A percentile compares a stretch with the other conserved stretches of the same genome.
phyloP scores from a whole-genome alignment of 2,797 vertebrate genomes.

The Falco cherrug region DNA sequence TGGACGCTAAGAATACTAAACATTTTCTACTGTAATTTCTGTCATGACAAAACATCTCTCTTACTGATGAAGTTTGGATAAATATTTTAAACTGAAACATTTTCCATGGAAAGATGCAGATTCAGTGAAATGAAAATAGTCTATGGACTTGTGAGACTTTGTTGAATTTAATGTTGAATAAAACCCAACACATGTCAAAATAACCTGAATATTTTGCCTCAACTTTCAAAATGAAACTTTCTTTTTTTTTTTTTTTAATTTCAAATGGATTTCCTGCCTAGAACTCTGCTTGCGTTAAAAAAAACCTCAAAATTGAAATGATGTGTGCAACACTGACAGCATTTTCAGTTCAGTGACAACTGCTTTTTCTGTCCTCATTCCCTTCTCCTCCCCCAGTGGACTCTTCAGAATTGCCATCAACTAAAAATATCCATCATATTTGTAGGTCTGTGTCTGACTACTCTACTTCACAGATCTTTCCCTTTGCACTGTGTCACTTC shows the following conservation, averaged over 20 bases:
- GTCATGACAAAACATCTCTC: constrained; percentile 36
- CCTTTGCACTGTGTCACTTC: background rate
- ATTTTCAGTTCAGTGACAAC: constrained; percentile 50
- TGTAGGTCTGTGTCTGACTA: constrained; percentile 35
- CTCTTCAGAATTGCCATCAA: constrained; percentile 32
- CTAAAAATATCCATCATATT: constrained; percentile 50
- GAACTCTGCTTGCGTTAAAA: constrained; percentile 17
- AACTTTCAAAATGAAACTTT: constrained; percentile 37
- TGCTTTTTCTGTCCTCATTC: constrained; percentile 42
- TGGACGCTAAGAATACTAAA: constrained; percentile 32
- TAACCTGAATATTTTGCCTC: constrained; percentile 44
- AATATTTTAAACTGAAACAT: constrained; percentile 39
- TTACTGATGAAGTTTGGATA: constrained; percentile 37
- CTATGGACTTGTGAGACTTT: constrained; percentile 50
- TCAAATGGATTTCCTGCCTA: constrained; percentile 24
- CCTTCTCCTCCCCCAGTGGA: background rate
- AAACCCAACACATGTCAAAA: constrained; percentile 34
- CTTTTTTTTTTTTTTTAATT: constrained; percentile 36
- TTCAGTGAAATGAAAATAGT: constrained; percentile 48
- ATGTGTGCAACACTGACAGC: constrained; percentile 29
- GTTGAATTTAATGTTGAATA: constrained; percentile 41
- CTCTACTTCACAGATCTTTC: constrained; percentile 2
- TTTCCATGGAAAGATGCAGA: constrained; percentile 37
- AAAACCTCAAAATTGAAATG: background rate
- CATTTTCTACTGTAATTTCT: constrained; percentile 17